Evolutionary conservation across 2,888 invertebrate species (phyloP), one percentile per base, ranked within the genome.

Genomic region (Drosophila paracracens): DNA sequence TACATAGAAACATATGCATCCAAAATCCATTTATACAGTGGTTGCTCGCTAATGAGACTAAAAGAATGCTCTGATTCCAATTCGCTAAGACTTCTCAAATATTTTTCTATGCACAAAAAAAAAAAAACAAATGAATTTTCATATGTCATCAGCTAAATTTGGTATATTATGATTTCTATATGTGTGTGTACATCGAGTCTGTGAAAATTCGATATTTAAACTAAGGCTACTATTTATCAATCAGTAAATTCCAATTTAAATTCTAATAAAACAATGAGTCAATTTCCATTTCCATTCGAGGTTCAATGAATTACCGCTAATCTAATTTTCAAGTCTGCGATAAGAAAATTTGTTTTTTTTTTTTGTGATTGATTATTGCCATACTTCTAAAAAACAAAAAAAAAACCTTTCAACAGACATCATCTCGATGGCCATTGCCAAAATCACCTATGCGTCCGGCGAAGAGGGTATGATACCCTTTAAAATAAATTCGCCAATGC

Each of bases 381-480:
- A 62, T 54, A 18, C 43, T 58, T 46, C 60, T 54, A 25, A 2
- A 21, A 46, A 46, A 25, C 4, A 16, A 16, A 21, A 21, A n/a
- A 11, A 4, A 18, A 48, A 33, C 13, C 48, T 10, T 53, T 40
- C 2, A 10, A 25, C 54, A 92, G 92, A 52, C 60, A 83, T 91
- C 31, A 92, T 92, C 94, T 92, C 94, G 95, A 95, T 92, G 84
- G 95, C 95, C 46, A 94, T 86, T 89, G 95, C 96, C 0, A 91
- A 94, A 56, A 64, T 95, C 60, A 93, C 65, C 43, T 97, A 96
- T 91, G 82, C 62, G 27, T 94, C 95, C 76, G 94, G 91, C 16
- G 95, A 95, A 72, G 87, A 93, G 25, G 94, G 94, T 52, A 93
- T 95, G 67, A 93, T 97, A 69, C 94, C 96, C 11, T 96, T 96